A percentile compares a stretch with the other conserved stretches of the same genome.
phyloP scores from a whole-genome alignment of 2,797 vertebrate genomes.

The Hybognathus amarus region DNA sequence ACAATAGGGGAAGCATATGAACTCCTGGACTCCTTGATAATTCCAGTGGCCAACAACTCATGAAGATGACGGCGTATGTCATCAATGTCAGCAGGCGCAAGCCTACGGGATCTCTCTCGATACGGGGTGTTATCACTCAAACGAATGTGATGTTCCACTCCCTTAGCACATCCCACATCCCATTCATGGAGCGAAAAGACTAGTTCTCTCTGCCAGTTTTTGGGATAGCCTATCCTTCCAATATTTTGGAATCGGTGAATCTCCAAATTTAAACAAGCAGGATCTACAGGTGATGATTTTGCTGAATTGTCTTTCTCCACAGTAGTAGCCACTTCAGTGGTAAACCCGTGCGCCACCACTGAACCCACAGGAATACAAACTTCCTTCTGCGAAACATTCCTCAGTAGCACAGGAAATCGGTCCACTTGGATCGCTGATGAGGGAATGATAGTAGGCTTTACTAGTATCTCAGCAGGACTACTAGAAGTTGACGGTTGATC shows the following conservation, averaged over 20 bases:
- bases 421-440: no score
- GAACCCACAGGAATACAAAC: no score
- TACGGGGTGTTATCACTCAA: neutral
- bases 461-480: no score
- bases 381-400: no score
- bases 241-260: neutral
- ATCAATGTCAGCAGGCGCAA: neutral
- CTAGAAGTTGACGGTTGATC: no score
- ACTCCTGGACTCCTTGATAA: neutral
- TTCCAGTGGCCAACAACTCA: neutral
- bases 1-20: neutral
- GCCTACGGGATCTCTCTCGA: neutral
- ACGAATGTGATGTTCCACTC: neutral
- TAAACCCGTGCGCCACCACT: no score
- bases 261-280: constrained; percentile 6
- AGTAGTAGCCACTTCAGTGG: no score
- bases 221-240: neutral
- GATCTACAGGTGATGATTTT: neutral
- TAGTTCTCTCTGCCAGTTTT: neutral
- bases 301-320: neutral
- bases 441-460: no score
- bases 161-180: neutral
- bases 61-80: constrained; percentile 5
- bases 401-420: no score
- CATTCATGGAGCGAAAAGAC: neutral